phyloP scores from a whole-genome alignment of 2,888 invertebrate species.

The Temnothorax rugatulus region DNA sequence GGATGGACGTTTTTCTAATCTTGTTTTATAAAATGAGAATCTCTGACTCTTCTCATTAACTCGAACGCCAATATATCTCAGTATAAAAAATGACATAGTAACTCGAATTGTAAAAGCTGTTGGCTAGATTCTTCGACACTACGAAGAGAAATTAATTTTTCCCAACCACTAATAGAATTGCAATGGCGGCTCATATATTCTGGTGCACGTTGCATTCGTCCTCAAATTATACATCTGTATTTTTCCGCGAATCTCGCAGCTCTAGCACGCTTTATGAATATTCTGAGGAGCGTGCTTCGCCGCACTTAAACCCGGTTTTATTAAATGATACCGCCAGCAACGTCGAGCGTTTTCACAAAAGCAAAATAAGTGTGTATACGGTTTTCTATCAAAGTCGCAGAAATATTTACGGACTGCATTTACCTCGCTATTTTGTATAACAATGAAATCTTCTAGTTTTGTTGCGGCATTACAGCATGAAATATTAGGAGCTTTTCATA shows the following conservation, averaged over 20 bases:
- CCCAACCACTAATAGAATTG: conserved; percentile 17
- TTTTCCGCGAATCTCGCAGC: conserved; percentile 43
- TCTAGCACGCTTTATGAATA: conserved; percentile 42
- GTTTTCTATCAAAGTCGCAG: conserved; percentile 13
- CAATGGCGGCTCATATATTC: conserved; percentile 29
- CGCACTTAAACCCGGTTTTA: conserved; percentile 45
- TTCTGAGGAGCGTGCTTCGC: conserved; percentile 28
- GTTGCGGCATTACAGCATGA: background rate
- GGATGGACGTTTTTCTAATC: background rate
- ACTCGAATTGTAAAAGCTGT: background rate
- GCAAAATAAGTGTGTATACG: conserved; percentile 27
- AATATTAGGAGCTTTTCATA: background rate
- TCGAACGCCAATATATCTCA: background rate
- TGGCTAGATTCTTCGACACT: background rate
- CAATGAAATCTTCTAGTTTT: background rate
- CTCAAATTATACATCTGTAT: conserved; percentile 33
- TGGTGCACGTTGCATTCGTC: conserved; percentile 22
- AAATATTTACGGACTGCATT: conserved; percentile 34
- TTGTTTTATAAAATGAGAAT: background rate
- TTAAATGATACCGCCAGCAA: conserved; percentile 39
- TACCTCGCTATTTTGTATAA: conserved; percentile 12
- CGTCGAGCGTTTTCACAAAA: conserved; percentile 37
- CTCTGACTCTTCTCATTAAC: background rate
- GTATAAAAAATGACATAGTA: background rate
- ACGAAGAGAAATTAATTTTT: background rate